Conservation (phyloP, 2,888 invertebrate species). For the Volucella inflata region DNA sequence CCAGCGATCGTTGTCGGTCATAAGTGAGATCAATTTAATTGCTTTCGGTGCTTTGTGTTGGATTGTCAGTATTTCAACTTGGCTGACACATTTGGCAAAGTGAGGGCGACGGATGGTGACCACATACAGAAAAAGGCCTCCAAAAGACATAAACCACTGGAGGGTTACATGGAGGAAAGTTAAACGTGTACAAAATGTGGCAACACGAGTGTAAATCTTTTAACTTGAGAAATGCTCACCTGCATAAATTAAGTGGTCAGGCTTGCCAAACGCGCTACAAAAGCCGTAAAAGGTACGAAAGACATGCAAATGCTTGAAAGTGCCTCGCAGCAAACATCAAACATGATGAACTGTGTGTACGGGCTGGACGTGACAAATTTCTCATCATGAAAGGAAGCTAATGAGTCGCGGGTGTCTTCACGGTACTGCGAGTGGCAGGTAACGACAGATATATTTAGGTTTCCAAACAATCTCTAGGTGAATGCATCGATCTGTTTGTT, state of each 20-base stretch:
- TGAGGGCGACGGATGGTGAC: slow-evolving; percentile 8
- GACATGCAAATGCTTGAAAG: background rate
- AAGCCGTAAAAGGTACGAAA: background rate
- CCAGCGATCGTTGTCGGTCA: slow-evolving; percentile 14
- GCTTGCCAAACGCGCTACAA: background rate
- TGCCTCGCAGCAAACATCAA: no score
- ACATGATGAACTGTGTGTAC: no score
- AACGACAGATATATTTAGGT: no score
- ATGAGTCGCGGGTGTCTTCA: no score
- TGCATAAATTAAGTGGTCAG: slow-evolving; percentile 28
- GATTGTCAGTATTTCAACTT: slow-evolving; percentile 18
- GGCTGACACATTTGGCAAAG: slow-evolving; percentile 44
- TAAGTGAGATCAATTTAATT: slow-evolving; percentile 33
- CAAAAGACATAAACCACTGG: background rate
- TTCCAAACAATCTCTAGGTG: no score
- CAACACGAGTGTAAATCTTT: slow-evolving; percentile 11
- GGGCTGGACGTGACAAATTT: no score
- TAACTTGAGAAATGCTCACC: slow-evolving; percentile 39
- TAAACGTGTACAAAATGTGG: slow-evolving; percentile 38
- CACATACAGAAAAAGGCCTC: background rate
- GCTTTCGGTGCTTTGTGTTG: slow-evolving; percentile 21
- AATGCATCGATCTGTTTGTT: no score
- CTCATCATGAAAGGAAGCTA: no score
- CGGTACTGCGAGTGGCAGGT: no score
- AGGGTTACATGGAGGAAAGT: slow-evolving; percentile 42